Base-by-base conservation (phyloP, 2,113 vertebrate genomes). In the Myrmecophaga tridactyla region DNA sequence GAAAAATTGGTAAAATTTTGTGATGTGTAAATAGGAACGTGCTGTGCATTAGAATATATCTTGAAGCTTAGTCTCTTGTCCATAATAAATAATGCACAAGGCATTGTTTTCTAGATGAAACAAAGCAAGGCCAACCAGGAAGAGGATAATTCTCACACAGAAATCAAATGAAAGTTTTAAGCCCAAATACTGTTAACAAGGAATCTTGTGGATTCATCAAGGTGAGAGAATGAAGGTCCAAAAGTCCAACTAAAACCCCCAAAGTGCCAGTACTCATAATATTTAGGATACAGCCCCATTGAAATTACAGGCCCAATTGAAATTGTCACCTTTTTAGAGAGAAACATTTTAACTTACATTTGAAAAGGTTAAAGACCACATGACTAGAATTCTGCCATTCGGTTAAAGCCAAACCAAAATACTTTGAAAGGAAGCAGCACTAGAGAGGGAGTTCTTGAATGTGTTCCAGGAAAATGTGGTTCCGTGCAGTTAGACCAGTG, bases 31-130 rank as follows among this genome's bases (percentile, higher is more conserved):
- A 70, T 53, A 97, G 63, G 89, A 96, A 27, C 86, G 94, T 83
- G 6, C 87, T 56, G 72, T 78, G 77, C 62, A 13, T 80, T 93
- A 67, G 39, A 86, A 83, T 46, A 69, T 18, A 6, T 10, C 48
- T 67, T 75, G 36, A 77, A 75, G 23, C 21, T 43, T 90, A 75
- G 86, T 58, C 39, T 58, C 56, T 89, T 83, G 87, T 83, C 39
- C n/a, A 83, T 69, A 53, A 41, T 34, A 78, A 95, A 82, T 53
- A 83, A 78, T 41, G 31, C n/a, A 7, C 20, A 60, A 76, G n/a
- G 53, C 3, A 73, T 41, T 95, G 86, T 96, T 96, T 41, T 92
- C 51, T 34, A 65, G n/a, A 14, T 58, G 83, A 93, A 96, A 96
- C 86, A 86, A 46, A 94, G 36, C 43, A 95, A 20, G 11, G 41